A percentile compares a stretch with the other conserved stretches of the same genome.
phyloP scores from a whole-genome alignment of 2,113 vertebrate genomes.

The Agapornis roseicollis region DNA sequence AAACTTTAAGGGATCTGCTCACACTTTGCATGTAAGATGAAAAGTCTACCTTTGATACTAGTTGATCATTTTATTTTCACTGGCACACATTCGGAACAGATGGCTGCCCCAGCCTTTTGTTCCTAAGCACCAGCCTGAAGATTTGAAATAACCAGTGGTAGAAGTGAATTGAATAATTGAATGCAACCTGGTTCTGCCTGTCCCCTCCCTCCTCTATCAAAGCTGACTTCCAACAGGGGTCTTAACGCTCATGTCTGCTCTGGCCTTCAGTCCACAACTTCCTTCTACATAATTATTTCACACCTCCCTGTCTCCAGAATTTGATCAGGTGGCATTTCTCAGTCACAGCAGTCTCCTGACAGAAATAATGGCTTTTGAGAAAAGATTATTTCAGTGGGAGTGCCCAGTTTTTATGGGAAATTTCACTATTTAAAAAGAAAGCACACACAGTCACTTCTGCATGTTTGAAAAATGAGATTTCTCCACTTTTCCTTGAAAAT shows the following conservation, averaged over 20 bases:
- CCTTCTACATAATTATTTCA: background rate
- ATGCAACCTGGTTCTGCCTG: background rate
- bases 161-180: background rate
- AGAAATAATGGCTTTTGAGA: background rate
- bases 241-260: fast-evolving
- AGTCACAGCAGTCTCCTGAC: background rate
- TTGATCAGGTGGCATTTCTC: background rate
- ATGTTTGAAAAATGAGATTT: background rate
- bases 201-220: background rate
- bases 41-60: background rate
- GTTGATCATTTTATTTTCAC: background rate
- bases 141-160: background rate
- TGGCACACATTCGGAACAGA: background rate
- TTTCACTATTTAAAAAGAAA: background rate
- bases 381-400: background rate
- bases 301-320: background rate
- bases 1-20: background rate
- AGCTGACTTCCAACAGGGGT: background rate
- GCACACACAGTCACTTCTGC: background rate
- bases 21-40: background rate
- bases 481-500: background rate
- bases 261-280: background rate
- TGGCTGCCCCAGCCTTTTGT: background rate
- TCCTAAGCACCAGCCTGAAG: background rate
- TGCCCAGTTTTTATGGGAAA: background rate